Conservation (phyloP, 2,113 vertebrate genomes). For the Catharus fuscescens region DNA sequence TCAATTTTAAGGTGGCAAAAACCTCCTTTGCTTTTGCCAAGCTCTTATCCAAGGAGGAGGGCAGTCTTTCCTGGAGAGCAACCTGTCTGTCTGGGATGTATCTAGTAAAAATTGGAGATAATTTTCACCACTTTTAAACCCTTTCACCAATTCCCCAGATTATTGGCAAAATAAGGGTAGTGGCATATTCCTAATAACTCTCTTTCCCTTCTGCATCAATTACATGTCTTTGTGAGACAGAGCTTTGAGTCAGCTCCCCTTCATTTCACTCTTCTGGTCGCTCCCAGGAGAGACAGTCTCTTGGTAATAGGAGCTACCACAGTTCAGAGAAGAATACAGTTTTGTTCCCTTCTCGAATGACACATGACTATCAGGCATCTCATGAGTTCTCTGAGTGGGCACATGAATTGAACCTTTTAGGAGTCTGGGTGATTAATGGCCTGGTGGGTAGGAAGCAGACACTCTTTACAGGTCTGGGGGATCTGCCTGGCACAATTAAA, state of each 20-base stretch:
- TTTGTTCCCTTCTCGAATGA: slow-evolving; percentile 53
- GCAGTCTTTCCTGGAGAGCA: background rate
- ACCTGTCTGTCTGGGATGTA: background rate
- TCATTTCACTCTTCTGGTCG: slow-evolving; percentile 5
- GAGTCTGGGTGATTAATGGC: slow-evolving; percentile 52
- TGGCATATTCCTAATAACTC: background rate
- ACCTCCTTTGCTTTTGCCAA: background rate
- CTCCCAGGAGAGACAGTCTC: slow-evolving; percentile 35
- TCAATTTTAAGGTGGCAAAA: background rate
- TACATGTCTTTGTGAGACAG: background rate
- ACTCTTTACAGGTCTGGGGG: background rate
- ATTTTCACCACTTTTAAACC: background rate
- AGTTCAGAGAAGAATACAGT: slow-evolving; percentile 44
- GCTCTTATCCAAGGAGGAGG: background rate
- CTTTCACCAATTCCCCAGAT: background rate
- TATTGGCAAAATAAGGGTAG: background rate
- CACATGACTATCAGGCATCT: slow-evolving; percentile 61
- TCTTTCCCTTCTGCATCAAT: slow-evolving; percentile 4
- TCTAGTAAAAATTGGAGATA: background rate
- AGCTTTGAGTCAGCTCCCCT: slow-evolving; percentile 45
- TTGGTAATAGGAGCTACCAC: slow-evolving; percentile 53
- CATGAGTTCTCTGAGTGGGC: slow-evolving; percentile 52
- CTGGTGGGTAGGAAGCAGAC: slow-evolving; percentile 49
- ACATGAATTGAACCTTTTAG: slow-evolving; percentile 62
- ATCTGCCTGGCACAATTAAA: slow-evolving; percentile 40